phyloP scores from a whole-genome alignment of 2,113 vertebrate species.

The Australoheros scitulus region DNA sequence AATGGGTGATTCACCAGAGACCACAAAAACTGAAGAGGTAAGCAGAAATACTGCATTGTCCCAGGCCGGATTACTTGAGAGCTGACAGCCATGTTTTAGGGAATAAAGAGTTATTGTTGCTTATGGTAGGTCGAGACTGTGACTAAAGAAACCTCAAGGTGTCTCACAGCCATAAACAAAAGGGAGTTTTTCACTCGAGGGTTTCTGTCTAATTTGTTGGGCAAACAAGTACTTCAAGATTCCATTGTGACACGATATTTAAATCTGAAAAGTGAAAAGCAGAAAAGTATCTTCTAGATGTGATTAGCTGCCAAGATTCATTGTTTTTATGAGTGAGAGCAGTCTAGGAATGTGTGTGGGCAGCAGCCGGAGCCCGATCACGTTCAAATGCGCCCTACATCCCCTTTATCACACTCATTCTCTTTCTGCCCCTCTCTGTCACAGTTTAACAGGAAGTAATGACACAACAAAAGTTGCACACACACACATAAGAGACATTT shows the following conservation, averaged over 20 bases:
- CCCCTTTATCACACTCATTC: not conserved
- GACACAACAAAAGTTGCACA: constrained; percentile 2
- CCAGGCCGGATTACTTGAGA: not conserved
- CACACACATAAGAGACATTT: not conserved
- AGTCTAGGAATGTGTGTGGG: constrained; percentile 53
- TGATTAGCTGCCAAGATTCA: not conserved
- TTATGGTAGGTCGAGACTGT: not conserved
- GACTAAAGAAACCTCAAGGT: not conserved
- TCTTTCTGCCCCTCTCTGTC: not conserved
- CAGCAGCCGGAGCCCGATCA: not conserved
- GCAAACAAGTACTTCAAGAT: not conserved
- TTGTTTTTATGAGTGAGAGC: constrained; percentile 18
- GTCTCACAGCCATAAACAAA: not conserved
- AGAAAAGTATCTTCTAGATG: not conserved
- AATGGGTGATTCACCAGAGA: constrained; percentile 10
- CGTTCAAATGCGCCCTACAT: not conserved
- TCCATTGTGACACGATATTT: not conserved
- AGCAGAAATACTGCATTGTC: not conserved
- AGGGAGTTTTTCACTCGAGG: not conserved
- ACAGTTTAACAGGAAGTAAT: constrained; percentile 2
- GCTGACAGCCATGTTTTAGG: not conserved
- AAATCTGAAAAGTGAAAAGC: not conserved
- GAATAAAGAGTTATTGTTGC: not conserved
- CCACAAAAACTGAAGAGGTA: not conserved
- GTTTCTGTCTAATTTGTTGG: not conserved